Conservation (phyloP, 2,797 vertebrate species). For the Notoglanidium macrostoma region DNA sequence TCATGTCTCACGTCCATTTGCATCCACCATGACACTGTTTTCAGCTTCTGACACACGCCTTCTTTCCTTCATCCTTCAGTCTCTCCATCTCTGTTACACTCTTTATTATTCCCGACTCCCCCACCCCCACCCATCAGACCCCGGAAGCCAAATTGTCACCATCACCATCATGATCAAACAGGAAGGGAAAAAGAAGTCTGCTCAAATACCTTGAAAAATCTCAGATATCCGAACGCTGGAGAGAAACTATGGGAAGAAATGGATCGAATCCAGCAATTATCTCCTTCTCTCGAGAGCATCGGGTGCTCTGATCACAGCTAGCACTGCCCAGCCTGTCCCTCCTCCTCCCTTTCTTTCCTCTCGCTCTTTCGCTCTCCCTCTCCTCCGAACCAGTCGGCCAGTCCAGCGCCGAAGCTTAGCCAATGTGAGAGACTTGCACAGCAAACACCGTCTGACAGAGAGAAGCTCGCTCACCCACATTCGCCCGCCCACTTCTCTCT, state of each 20-base stretch:
- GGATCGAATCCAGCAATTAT: conserved; percentile 35
- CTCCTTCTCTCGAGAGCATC: conserved; percentile 54
- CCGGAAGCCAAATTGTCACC: conserved; percentile 51
- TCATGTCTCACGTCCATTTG: conserved; percentile 39
- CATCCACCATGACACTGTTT: conserved; percentile 60
- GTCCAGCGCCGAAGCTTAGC: conserved; percentile 75
- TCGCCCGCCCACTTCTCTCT: conserved; percentile 77
- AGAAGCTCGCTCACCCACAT: conserved; percentile 77
- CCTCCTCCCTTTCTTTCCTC: conserved; percentile 53
- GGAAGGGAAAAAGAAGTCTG: not conserved
- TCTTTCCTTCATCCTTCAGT: conserved; percentile 30
- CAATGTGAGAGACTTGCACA: conserved; percentile 81
- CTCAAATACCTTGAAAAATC: conserved; percentile 55
- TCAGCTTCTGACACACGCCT: conserved; percentile 41
- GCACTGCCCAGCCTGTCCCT: conserved; percentile 73
- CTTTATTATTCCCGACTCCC: conserved; percentile 31
- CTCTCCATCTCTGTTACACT: conserved; percentile 36
- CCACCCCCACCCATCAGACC: conserved; percentile 39
- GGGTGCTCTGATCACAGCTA: conserved; percentile 71
- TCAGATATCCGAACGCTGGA: not conserved
- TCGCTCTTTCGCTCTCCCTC: conserved; percentile 52
- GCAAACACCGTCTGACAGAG: conserved; percentile 70
- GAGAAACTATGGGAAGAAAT: conserved; percentile 1
- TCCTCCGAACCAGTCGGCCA: conserved; percentile 48
- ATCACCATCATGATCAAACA: conserved; percentile 19